A percentile compares a stretch with the other conserved stretches of the same genome.
Conservation (phyloP, 2,888 invertebrate genomes). For the Campoplex nolae region DNA sequence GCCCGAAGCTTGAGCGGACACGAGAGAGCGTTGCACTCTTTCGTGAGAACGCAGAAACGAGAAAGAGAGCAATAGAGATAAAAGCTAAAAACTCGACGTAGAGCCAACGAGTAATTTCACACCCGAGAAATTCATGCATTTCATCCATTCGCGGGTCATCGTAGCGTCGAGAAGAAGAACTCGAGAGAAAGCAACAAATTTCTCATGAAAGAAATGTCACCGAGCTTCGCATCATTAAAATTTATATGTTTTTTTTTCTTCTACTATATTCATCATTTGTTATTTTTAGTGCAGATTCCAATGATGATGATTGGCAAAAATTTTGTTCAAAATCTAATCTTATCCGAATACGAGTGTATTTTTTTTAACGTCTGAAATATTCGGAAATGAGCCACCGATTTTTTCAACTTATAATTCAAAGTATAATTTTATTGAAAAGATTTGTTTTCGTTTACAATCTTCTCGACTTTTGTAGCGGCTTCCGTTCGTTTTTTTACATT, state of each 20-base stretch:
- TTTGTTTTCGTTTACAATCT: background rate
- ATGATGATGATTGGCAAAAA: background rate
- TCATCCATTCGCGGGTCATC: constrained; percentile 29
- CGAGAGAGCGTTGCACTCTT: constrained; percentile 19
- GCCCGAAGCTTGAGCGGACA: constrained; percentile 49
- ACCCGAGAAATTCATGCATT: constrained; percentile 57
- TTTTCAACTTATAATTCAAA: background rate
- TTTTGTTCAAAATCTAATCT: background rate
- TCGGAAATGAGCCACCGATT: too few species aligned
- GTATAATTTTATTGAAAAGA: background rate
- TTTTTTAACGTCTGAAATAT: background rate
- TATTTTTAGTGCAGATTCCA: background rate
- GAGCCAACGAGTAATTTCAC: constrained; percentile 69
- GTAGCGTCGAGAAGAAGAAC: constrained; percentile 1
- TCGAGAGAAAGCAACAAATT: background rate
- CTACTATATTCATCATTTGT: background rate
- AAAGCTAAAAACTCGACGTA: constrained; percentile 32
- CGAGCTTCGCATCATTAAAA: background rate
- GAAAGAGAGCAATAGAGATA: background rate
- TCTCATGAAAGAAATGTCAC: background rate
- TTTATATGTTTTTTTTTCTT: background rate
- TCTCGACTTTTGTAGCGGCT: background rate
- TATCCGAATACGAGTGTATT: too few species aligned
- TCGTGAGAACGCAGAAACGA: background rate
- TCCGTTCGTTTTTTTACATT: background rate